phyloP scores from a whole-genome alignment of 2,113 vertebrate species.

The Cottus gobio region DNA sequence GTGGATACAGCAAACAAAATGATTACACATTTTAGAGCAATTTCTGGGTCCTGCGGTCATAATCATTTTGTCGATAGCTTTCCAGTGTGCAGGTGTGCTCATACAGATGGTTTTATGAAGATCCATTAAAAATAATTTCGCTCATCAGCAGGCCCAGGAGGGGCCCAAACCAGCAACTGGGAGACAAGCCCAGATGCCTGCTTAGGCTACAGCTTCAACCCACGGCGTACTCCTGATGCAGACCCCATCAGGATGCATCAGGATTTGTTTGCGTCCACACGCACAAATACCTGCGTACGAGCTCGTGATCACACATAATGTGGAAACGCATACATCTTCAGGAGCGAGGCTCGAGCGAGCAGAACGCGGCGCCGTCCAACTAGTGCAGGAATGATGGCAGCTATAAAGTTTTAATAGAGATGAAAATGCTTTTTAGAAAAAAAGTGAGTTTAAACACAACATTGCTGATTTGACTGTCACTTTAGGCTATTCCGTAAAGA shows the following conservation, averaged over 20 bases:
- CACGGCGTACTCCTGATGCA: slow-evolving; percentile 44
- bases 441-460: slow-evolving; percentile 39
- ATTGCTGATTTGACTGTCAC: slow-evolving; percentile 61
- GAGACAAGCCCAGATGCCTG: slow-evolving; percentile 74
- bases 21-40: slow-evolving; percentile 85
- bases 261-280: background rate
- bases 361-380: slow-evolving; percentile 20
- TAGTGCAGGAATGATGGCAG: slow-evolving; percentile 31
- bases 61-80: slow-evolving; percentile 86
- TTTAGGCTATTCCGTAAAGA: slow-evolving; percentile 54
- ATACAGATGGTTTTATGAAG: slow-evolving; percentile 88
- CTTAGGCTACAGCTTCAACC: slow-evolving; percentile 59
- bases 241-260: too few species aligned
- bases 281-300: background rate
- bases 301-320: background rate
- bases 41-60: slow-evolving; percentile 81
- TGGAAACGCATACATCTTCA: slow-evolving; percentile 28
- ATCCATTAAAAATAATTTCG: slow-evolving; percentile 88
- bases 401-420: slow-evolving; percentile 37
- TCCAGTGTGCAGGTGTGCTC: slow-evolving; percentile 84
- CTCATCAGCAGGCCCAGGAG: slow-evolving; percentile 82
- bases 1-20: slow-evolving; percentile 81
- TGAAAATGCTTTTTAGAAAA: slow-evolving; percentile 26
- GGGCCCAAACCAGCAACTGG: slow-evolving; percentile 74
- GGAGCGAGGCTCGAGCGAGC: slow-evolving; percentile 13